Base-by-base conservation (phyloP, 2,797 vertebrate species). In the Myotis findleyi region DNA sequence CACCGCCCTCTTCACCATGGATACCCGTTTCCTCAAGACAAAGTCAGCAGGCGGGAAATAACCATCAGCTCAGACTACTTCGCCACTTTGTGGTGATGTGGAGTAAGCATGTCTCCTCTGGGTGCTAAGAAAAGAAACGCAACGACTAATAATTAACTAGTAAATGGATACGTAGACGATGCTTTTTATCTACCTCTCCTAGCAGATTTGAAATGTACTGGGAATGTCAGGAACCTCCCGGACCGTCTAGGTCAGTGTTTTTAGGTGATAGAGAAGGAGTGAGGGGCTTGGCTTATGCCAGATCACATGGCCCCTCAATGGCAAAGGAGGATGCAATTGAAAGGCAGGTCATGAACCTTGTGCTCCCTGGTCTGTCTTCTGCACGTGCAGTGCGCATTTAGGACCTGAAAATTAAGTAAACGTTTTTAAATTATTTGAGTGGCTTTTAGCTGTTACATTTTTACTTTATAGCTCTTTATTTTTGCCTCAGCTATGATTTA, bases 101-200 rank as follows among this genome's bases (percentile, higher is more conserved):
- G 44, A 68, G 77, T 57, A 33, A 13, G 18, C 12, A 27, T 36
- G 23, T 30, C 72, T 81, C 16, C 6, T 93, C 14, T 62, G 2
- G 73, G 53, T 85, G 57, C 41, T 75, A 75, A 79, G 73, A 73
- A 91, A 82, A 84, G 77, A 85, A 91, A 87, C 18, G 47, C 18
- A 38, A 51, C 23, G 33, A 55, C 25, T 83, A 87, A 36, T 10
- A 44, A 84, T 64, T 82, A 84, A 64, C 33, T 23, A 33, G 64
- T 47, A 89, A 64, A 62, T n/a, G 62, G 30, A 44, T 33, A 41
- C 0, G 14, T 49, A 59, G 57, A 59, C 2, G 0, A 27, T 12
- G 57, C 25, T 27, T 6, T 6, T 27, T 27, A 12, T 27, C 57
- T 59, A 13, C 57, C 57, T 59, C 25, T 71, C 55, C 47, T 53